Percentiles rank a stretch among this genome's conserved stretches.
phyloP scores from a whole-genome alignment of 2,888 invertebrate species.

The Drosophila niveifrons region DNA sequence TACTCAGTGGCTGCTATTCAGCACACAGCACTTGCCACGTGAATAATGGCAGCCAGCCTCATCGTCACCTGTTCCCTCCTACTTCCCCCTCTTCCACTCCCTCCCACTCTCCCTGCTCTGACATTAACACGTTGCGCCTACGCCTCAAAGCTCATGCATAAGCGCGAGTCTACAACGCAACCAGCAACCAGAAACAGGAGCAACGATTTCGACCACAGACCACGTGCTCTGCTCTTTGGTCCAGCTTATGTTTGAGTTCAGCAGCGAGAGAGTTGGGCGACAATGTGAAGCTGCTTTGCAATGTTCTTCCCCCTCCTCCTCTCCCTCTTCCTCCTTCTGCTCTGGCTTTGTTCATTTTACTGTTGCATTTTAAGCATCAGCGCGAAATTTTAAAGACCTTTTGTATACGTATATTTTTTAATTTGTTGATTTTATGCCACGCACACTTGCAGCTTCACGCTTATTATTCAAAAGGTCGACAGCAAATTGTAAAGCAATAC shows the following conservation, averaged over 20 bases:
- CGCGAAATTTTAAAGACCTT: slow-evolving; percentile 28
- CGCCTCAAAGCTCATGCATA: slow-evolving; percentile 55
- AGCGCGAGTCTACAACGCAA: slow-evolving; percentile 12
- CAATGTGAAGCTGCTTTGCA: slow-evolving; percentile 10
- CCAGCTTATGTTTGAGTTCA: slow-evolving; percentile 46
- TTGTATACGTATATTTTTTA: slow-evolving; percentile 5
- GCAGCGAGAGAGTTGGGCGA: slow-evolving; percentile 27
- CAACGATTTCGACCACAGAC: slow-evolving; percentile 52
- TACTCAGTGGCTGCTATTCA: slow-evolving; percentile 52
- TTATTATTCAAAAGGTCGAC: not conserved
- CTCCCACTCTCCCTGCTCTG: slow-evolving; percentile 4
- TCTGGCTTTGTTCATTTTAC: slow-evolving; percentile 13
- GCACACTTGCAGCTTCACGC: not conserved
- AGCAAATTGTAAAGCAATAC: not conserved
- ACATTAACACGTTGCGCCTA: slow-evolving; percentile 78
- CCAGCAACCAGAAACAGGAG: slow-evolving; percentile 27
- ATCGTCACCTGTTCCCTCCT: slow-evolving; percentile 64
- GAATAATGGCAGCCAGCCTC: slow-evolving; percentile 72
- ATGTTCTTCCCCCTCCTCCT: not conserved
- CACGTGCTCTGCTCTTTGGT: slow-evolving; percentile 52
- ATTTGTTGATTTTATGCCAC: slow-evolving; percentile 31
- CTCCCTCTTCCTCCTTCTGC: not conserved
- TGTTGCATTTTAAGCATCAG: slow-evolving; percentile 31
- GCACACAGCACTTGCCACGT: slow-evolving; percentile 63
- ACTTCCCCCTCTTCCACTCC: not conserved